phyloP scores from a whole-genome alignment of 2,113 vertebrate genomes.

The Tychaedon coryphoeus region DNA sequence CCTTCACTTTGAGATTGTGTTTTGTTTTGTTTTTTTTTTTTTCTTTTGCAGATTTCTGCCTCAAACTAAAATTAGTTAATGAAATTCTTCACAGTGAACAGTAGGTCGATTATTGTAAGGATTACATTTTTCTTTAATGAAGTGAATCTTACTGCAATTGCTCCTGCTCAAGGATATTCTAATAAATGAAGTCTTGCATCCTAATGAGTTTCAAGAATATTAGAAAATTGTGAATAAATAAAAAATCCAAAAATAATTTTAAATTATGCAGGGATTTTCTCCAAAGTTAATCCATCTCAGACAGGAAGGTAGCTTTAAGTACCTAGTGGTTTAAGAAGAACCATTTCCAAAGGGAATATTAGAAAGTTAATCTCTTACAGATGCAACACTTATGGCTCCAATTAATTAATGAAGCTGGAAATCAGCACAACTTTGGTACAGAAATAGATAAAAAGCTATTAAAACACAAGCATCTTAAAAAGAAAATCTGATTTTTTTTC shows the following conservation, averaged over 20 bases:
- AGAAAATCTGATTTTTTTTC: not conserved
- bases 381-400: not conserved
- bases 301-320: not conserved
- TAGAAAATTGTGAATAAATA: constrained; percentile 22
- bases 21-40: not conserved
- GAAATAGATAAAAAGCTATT: not conserved
- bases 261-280: not conserved
- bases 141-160: not conserved
- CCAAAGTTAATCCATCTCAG: not conserved
- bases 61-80: not conserved
- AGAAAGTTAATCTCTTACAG: constrained; percentile 2
- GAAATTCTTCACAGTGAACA: not conserved
- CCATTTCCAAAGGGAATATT: not conserved
- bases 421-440: not conserved
- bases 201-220: not conserved
- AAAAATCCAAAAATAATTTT: constrained; percentile 18
- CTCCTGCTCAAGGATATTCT: not conserved
- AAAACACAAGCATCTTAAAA: not conserved
- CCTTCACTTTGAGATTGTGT: not conserved
- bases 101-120: not conserved
- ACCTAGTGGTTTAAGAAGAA: not conserved
- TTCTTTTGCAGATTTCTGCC: not conserved
- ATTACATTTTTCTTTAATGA: constrained; percentile 3
- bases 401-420: constrained; percentile 27
- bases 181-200: not conserved